These are phyloP conservation scores for Mirza zaza DNA, from an alignment of 2,113 vertebrate species.

Conservation along the genomic window DNA sequence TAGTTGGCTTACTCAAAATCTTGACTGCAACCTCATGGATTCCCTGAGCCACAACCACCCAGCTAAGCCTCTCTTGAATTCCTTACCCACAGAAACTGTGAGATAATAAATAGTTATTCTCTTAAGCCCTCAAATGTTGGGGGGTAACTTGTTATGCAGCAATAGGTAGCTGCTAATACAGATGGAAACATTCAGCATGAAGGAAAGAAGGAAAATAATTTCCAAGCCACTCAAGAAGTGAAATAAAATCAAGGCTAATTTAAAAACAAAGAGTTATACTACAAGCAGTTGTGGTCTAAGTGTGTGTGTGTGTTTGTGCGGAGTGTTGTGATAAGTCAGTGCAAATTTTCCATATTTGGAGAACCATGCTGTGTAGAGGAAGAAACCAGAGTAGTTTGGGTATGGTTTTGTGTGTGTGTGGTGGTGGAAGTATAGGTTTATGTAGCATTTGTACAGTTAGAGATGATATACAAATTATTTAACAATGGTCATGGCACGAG, in stretches of 20 bases:
- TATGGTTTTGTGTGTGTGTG: neutral
- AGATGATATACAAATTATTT: neutral
- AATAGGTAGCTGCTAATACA: neutral
- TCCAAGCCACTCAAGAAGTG: neutral
- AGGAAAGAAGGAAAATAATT: conserved; percentile 17
- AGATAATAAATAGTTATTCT: neutral
- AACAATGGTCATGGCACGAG: neutral
- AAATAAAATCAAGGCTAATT: neutral
- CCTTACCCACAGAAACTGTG: neutral
- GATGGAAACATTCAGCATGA: neutral
- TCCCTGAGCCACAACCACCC: neutral
- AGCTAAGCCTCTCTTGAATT: neutral
- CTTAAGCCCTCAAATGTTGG: neutral
- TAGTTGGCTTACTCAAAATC: neutral
- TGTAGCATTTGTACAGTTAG: neutral
- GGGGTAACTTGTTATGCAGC: neutral
- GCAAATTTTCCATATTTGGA: neutral
- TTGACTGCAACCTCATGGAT: neutral
- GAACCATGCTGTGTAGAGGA: neutral
- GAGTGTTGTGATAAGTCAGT: neutral
- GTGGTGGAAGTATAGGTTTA: neutral
- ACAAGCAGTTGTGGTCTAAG: neutral
- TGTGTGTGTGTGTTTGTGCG: neutral
- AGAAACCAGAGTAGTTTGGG: neutral
- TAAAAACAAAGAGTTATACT: neutral